Conservation (phyloP, 2,113 vertebrate species). For the Pseudonaja textilis region DNA sequence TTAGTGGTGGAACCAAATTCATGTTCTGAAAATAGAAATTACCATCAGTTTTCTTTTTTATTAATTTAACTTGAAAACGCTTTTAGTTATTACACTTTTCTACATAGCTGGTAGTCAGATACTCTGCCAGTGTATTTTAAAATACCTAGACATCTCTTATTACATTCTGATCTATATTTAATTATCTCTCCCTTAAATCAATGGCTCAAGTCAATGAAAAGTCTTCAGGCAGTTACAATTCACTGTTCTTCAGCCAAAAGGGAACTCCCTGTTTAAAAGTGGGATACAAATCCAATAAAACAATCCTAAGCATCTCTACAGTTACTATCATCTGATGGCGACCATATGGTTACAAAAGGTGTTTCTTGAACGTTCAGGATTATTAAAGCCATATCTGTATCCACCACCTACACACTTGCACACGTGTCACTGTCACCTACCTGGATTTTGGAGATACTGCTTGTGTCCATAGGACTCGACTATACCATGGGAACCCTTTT, state of each 20-base stretch:
- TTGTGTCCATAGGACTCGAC: conserved; percentile 76
- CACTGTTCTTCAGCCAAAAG: not conserved
- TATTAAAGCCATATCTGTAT: not conserved
- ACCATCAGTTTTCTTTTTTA: not conserved
- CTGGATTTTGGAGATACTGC: conserved; percentile 77
- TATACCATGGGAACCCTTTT: conserved; percentile 68
- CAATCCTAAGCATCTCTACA: not conserved
- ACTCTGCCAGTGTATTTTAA: not conserved
- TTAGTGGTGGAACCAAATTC: not conserved
- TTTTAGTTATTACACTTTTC: not conserved
- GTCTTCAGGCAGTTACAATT: not conserved
- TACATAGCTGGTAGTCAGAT: not conserved
- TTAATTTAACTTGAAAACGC: not conserved
- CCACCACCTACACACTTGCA: not conserved
- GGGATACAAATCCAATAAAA: not conserved
- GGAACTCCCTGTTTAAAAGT: not conserved
- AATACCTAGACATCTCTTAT: not conserved
- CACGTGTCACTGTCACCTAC: conserved; percentile 56
- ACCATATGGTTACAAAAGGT: not conserved
- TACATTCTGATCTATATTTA: not conserved
- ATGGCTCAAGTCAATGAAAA: not conserved
- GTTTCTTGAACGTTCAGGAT: not conserved
- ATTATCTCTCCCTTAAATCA: not conserved
- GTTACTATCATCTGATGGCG: not conserved
- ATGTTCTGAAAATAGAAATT: not conserved